These are phyloP conservation scores for Macrotis lagotis DNA, from an alignment of 2,113 vertebrate species.

Conservation along the genomic window DNA sequence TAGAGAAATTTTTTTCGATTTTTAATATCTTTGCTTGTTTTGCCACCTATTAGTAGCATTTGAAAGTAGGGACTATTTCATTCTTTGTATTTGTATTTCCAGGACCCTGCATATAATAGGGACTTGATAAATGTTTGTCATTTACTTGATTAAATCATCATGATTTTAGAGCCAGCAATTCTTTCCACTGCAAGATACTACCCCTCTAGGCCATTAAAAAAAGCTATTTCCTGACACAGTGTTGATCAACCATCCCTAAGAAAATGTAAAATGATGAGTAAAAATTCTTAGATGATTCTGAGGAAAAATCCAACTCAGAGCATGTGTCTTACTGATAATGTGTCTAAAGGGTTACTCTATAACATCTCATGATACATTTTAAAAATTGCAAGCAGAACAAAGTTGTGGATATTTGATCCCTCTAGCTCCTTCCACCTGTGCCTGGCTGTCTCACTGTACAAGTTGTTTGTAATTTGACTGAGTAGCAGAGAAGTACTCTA, in stretches of 20 bases:
- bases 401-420: not conserved
- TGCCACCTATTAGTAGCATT: not conserved
- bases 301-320: not conserved
- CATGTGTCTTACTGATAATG: not conserved
- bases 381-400: not conserved
- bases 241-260: not conserved
- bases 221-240: not conserved
- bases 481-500: not conserved
- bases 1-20: not conserved
- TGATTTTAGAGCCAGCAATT: not conserved
- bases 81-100: not conserved
- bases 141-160: not conserved
- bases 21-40: constrained; percentile 5
- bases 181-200: not conserved
- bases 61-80: not conserved
- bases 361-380: not conserved
- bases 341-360: not conserved
- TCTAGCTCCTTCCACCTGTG: not conserved
- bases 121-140: not conserved
- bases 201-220: not conserved
- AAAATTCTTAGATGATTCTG: not conserved
- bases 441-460: not conserved
- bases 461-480: not conserved
- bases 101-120: not conserved
- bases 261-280: not conserved